Evolutionary conservation across 2,797 vertebrate genomes (phyloP), one percentile per base, ranked within the genome.

Genomic region (Leptodactylus fallax): DNA sequence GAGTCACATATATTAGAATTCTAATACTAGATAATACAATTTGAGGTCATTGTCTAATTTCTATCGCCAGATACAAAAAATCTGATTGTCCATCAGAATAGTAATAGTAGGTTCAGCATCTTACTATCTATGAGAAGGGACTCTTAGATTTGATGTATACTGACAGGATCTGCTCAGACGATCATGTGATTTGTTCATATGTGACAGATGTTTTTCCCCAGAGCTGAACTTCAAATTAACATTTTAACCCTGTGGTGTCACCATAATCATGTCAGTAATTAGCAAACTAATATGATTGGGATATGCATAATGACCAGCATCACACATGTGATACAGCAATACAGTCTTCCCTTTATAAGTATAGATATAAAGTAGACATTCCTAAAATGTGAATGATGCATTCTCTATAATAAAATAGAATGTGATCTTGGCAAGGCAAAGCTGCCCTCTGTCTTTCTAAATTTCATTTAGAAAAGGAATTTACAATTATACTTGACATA

Each of bases 171-270:
- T 63, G 69, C 79, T 58, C 47, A 87, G 56, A 51, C 74, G 80
- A 78, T 78, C 49, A 23, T 83, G 55, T 83, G 81, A 83, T 87
- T 77, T 81, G 8, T 72, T 83, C 56, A 56, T 83, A 56, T 78
- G 47, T 87, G 86, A 87, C 86, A 87, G 58, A 78, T 83, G 25
- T 78, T 78, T 67, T 74, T 60, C 56, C 81, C 78, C 45, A 83
- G 51, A 83, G 80, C 60, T 83, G 23, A 83, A 67, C 47, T 56
- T 88, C 36, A 72, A 83, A 88, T 83, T 88, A 79, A 84, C 61
- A 69, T 82, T 88, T 87, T 74, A 83, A 72, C 23, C 58, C 80
- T 58, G 60, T 83, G 55, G 71, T 67, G 72, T 83, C 71, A 69
- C 23, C 74, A 47, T 3, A 88, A 78, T 21, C 58, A 84, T 84